These are phyloP conservation scores for Nannoperca obscura DNA, from an alignment of 2,797 vertebrate genomes.

Conservation along the genomic window DNA sequence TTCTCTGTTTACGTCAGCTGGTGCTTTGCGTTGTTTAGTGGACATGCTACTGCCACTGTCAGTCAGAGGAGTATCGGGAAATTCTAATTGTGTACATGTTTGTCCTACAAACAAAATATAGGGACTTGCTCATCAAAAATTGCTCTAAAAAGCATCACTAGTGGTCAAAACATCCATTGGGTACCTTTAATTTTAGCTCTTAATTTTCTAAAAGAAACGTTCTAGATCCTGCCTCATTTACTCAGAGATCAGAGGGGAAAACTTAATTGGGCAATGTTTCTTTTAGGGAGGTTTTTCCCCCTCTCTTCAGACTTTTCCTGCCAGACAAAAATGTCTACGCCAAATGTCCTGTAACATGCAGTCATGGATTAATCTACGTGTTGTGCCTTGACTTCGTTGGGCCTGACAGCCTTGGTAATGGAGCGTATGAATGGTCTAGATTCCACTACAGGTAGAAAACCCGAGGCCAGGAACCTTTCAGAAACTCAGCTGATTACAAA, in stretches of 20 bases:
- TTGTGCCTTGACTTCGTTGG: constrained; percentile 63
- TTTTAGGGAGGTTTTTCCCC: constrained; percentile 35
- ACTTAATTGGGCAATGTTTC: constrained; percentile 57
- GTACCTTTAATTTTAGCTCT: constrained; percentile 16
- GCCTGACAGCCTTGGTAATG: constrained; percentile 75
- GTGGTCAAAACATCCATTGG: constrained; percentile 10
- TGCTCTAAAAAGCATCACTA: neutral
- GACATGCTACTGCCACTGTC: neutral
- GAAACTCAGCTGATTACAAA: constrained; percentile 78
- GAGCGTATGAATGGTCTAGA: constrained; percentile 71
- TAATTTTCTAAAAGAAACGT: constrained; percentile 34
- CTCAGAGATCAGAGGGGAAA: constrained; percentile 55
- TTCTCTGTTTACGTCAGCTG: neutral
- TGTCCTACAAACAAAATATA: constrained; percentile 6
- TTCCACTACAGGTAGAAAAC: constrained; percentile 75
- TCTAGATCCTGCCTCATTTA: constrained; percentile 57
- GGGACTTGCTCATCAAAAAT: constrained; percentile 11
- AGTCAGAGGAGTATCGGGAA: neutral
- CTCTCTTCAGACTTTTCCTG: constrained; percentile 44
- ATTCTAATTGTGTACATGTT: neutral
- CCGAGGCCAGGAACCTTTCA: constrained; percentile 71
- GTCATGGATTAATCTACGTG: constrained; percentile 68
- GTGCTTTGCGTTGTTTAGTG: neutral
- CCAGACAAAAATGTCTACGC: constrained; percentile 59
- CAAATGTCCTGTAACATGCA: constrained; percentile 72